phyloP scores from a whole-genome alignment of 2,113 vertebrate species.

The Oxyura jamaicensis region DNA sequence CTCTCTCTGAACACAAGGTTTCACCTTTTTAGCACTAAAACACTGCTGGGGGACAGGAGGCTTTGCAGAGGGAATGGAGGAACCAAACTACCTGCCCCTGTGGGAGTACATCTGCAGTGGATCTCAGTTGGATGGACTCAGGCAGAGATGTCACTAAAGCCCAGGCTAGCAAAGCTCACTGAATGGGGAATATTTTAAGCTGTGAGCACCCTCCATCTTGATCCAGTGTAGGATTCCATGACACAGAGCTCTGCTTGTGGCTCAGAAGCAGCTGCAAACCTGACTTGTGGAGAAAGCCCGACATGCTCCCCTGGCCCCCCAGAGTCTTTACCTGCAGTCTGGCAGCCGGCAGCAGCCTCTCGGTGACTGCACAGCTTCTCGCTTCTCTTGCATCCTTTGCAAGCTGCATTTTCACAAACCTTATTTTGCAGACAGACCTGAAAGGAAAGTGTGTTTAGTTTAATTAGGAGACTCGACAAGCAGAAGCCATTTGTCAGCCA shows the following conservation, averaged over 20 bases:
- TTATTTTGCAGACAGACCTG: not conserved
- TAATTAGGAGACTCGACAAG: not conserved
- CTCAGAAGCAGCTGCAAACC: not conserved
- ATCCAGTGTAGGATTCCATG: not conserved
- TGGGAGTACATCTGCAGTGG: not conserved
- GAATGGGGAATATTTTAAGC: accelerated
- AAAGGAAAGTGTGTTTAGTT: not conserved
- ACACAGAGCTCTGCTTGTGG: not conserved
- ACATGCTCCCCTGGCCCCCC: accelerated
- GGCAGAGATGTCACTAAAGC: not conserved
- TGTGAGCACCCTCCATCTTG: not conserved
- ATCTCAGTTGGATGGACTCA: accelerated
- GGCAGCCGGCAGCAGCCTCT: not conserved
- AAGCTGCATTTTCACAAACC: not conserved
- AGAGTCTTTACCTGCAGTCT: accelerated
- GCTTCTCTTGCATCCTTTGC: not conserved
- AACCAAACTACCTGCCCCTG: not conserved
- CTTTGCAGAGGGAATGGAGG: not conserved
- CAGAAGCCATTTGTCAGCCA: not conserved
- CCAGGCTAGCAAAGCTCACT: not conserved
- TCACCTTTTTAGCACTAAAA: not conserved
- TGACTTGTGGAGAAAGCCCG: not conserved
- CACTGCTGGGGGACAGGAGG: not conserved
- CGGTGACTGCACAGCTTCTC: accelerated
- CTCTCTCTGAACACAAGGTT: not conserved